A percentile compares a stretch with the other conserved stretches of the same genome.
phyloP scores from a whole-genome alignment of 2,888 invertebrate genomes.

The Tinea trinotella region DNA sequence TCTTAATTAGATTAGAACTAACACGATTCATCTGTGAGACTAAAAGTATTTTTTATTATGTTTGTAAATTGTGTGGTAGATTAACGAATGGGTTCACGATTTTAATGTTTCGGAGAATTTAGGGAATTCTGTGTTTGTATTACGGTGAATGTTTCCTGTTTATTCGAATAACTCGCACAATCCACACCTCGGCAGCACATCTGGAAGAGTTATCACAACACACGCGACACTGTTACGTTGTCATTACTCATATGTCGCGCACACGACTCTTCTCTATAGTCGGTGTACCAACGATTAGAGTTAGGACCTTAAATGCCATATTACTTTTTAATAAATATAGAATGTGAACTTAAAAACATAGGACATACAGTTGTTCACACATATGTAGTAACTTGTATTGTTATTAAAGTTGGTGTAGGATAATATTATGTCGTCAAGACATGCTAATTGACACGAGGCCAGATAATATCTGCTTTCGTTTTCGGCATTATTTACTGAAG shows the following conservation, averaged over 20 bases:
- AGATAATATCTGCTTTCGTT: too few relatives aligned
- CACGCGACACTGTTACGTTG: conserved; percentile 59
- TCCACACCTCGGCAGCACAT: conserved; percentile 46
- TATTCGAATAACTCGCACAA: conserved; percentile 54
- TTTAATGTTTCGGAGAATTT: conserved; percentile 14
- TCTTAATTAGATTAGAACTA: conserved; percentile 4
- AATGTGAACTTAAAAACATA: conserved; percentile 34
- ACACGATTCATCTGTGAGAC: conserved; percentile 1
- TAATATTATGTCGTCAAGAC: not conserved
- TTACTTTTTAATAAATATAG: conserved; percentile 35
- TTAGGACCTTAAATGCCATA: conserved; percentile 36
- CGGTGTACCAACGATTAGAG: not conserved
- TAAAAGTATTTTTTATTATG: conserved; percentile 8
- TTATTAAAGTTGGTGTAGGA: too few relatives aligned
- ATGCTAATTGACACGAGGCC: too few relatives aligned
- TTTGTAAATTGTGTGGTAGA: not conserved
- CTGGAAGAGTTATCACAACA: conserved; percentile 46
- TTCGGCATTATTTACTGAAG: too few relatives aligned
- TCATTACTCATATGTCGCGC: conserved; percentile 69
- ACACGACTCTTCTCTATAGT: conserved; percentile 40
- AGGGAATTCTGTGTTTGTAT: conserved; percentile 28
- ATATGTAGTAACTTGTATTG: too few relatives aligned
- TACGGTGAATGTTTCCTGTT: conserved; percentile 36
- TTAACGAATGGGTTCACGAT: conserved; percentile 1
- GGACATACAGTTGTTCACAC: too few relatives aligned